Evolutionary conservation across 2,797 vertebrate genomes (phyloP).

Genomic region (Antrozous pallidus): DNA sequence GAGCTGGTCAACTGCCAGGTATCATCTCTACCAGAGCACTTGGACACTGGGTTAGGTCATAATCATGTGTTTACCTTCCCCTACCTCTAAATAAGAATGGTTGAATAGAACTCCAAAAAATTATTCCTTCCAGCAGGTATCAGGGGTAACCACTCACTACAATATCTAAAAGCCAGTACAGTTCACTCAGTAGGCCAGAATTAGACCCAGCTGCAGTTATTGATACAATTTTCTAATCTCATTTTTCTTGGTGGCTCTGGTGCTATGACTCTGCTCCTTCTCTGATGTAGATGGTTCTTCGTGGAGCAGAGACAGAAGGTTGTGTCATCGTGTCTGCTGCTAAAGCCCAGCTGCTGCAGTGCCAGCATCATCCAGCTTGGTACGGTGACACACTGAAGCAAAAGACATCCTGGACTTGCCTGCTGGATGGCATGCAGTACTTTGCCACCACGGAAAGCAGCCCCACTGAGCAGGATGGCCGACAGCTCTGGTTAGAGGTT

Average conservation of each 20-base stretch:
- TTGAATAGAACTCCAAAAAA: background rate
- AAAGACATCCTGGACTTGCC: constrained; percentile 97
- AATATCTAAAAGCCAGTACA: background rate
- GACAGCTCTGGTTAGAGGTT: constrained; percentile 97
- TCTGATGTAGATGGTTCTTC: constrained; percentile 92
- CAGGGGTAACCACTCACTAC: background rate
- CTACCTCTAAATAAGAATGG: background rate
- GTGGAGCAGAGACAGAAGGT: constrained; percentile 95
- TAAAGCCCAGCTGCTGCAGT: constrained; percentile 96
- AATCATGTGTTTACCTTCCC: background rate
- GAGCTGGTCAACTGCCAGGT: constrained; percentile 99
- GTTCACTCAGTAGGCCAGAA: constrained; percentile 19
- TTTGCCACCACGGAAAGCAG: constrained; percentile 97
- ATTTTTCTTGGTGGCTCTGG: background rate
- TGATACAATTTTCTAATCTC: background rate
- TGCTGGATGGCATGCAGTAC: constrained; percentile 98
- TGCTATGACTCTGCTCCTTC: constrained; percentile 12
- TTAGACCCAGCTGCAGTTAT: background rate
- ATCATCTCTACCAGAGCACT: constrained; percentile 28
- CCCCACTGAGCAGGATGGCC: constrained; percentile 91
- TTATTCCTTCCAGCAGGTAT: background rate
- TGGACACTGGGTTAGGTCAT: background rate
- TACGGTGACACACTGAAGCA: constrained; percentile 97
- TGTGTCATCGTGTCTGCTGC: constrained; percentile 97
- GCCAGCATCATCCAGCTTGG: constrained; percentile 97